Percentiles rank a stretch among this genome's conserved stretches.
Evolutionary conservation across 1,140 invertebrate species (phyloP).

Genomic region (Heliconius hewitsoni): DNA sequence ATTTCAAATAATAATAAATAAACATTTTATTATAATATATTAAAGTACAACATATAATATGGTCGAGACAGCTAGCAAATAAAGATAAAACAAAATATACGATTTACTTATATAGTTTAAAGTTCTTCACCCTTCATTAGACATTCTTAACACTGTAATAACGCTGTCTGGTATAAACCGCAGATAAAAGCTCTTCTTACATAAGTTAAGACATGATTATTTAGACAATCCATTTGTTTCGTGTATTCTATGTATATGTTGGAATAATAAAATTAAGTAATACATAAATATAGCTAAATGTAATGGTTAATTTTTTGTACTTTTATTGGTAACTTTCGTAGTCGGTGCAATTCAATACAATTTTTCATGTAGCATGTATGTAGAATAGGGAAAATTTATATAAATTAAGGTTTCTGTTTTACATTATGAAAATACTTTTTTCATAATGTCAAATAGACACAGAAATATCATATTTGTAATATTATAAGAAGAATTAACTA

Average conservation of each 20-base stretch:
- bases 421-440: too few relatives aligned
- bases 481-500: too few relatives aligned
- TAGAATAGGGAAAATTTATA: too few relatives aligned
- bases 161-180: slow-evolving; percentile 25
- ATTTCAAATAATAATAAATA: background rate
- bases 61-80: background rate
- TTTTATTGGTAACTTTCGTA: too few relatives aligned
- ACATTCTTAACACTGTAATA: slow-evolving; percentile 35
- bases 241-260: background rate
- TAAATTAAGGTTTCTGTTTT: too few relatives aligned
- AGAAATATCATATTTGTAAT: too few relatives aligned
- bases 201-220: background rate
- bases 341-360: too few relatives aligned
- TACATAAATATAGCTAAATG: too few relatives aligned
- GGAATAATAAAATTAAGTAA: background rate
- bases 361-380: too few relatives aligned
- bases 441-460: too few relatives aligned
- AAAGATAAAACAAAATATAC: background rate
- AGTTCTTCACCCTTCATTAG: slow-evolving; percentile 33
- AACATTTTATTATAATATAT: background rate
- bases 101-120: background rate
- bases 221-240: background rate
- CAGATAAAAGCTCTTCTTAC: slow-evolving; percentile 18
- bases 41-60: background rate
- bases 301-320: too few relatives aligned